A percentile compares a stretch with the other conserved stretches of the same genome.
Evolutionary conservation across 2,113 vertebrate species (phyloP).

Genomic region (Condylura cristata): DNA sequence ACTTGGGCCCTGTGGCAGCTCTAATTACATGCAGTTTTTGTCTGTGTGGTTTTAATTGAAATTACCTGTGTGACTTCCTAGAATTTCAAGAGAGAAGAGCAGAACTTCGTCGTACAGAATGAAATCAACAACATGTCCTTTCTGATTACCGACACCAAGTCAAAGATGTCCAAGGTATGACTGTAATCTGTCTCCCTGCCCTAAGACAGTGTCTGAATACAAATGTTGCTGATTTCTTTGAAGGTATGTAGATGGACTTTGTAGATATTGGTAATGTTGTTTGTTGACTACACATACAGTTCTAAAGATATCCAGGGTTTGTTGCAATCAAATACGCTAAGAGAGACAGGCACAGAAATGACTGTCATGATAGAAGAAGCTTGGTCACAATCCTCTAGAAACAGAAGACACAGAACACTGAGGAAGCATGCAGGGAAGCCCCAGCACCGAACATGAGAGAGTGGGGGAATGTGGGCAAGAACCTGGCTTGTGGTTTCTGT

Average conservation of each 20-base stretch:
- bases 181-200: neutral
- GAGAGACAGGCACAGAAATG: neutral
- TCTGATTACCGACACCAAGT: constrained; percentile 96
- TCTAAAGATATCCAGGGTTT: neutral
- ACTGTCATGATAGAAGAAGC: neutral
- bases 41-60: neutral
- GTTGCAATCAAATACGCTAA: neutral
- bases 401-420: rapidly evolving
- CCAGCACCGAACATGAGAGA: neutral
- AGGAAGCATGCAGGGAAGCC: rapidly evolving
- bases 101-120: constrained; percentile 98
- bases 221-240: neutral
- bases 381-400: neutral
- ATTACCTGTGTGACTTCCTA: constrained; percentile 77
- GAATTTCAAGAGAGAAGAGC: constrained; percentile 99
- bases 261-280: neutral
- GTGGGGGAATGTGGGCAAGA: rapidly evolving
- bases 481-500: neutral
- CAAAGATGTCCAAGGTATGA: constrained; percentile 97
- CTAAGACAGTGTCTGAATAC: neutral
- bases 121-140: constrained; percentile 99
- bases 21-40: neutral
- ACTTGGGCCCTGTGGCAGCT: neutral
- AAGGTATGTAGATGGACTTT: neutral
- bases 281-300: neutral